Evolutionary conservation across 2,888 invertebrate genomes (phyloP), one percentile per base, ranked within the genome.

Genomic region (Phrixothrix hirtus): DNA sequence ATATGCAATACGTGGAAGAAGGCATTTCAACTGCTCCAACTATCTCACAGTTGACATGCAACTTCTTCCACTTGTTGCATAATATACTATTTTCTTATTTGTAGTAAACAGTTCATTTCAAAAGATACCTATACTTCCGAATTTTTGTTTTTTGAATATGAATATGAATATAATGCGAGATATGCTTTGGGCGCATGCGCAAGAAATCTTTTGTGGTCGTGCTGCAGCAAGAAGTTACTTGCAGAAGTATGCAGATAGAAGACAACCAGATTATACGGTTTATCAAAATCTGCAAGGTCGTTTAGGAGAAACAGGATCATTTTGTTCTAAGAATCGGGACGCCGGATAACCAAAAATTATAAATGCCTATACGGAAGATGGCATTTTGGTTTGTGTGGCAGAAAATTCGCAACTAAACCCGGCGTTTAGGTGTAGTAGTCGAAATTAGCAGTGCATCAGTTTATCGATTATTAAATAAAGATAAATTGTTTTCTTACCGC

Each of bases 171-270:
- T 15, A 34, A 34, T 34, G 34, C 10, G 34, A 15, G 15, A 15
- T 34, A 15, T 9, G 34, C 9, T 16, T 34, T 34, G 34, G 2
- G 16, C 7, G 2, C 13, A 34, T 13, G 15, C n/a, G 3, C 15
- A 14, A 16, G 34, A 15, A 34, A 16, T 3, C 13, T 34, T 16
- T 15, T 34, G 34, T 34, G 34, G 16, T 34, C 34, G 34, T 34
- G 16, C 6, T 16, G 16, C 34, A 13, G 14, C 34, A 34, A 14
- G 9, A 13, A 34, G 16, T 3, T 34, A 15, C 34, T 16, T n/a
- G n/a, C n/a, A n/a, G 15, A 12, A 15, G 13, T 15, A 34, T 34
- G 15, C 16, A 14, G 12, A 3, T 34, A 34, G 34, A 15, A 34
- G 16, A 21, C 21, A 21, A 7, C 21, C 21, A 21, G 16, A 34